phyloP scores from a whole-genome alignment of 2,888 invertebrate genomes.

The Eristalinus aeneus region DNA sequence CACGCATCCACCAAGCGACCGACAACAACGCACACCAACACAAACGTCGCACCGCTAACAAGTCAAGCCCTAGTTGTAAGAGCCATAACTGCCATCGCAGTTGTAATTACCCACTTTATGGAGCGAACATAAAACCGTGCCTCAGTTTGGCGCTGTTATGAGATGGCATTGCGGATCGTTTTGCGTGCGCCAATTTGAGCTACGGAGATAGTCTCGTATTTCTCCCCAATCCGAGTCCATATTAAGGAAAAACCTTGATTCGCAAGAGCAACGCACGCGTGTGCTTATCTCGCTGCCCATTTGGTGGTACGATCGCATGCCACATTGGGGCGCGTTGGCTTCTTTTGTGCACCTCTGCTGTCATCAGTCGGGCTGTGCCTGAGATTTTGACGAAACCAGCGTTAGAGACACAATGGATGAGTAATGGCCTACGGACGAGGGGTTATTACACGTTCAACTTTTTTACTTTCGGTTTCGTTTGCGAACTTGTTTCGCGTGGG shows the following conservation, averaged over 20 bases:
- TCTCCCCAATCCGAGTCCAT: constrained; percentile 22
- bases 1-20: not conserved
- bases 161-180: constrained; percentile 28
- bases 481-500: not conserved
- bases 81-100: not conserved
- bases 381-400: not conserved
- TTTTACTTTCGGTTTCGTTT: not conserved
- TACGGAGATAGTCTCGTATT: constrained; percentile 11
- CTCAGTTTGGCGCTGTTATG: constrained; percentile 15
- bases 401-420: not conserved
- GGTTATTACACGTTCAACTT: not conserved
- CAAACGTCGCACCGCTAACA: not conserved
- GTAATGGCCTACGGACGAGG: not conserved
- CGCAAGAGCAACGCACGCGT: constrained; percentile 15
- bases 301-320: constrained; percentile 7
- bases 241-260: constrained; percentile 42
- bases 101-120: constrained; percentile 23
- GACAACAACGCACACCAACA: not conserved
- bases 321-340: not conserved
- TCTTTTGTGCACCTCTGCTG: not conserved
- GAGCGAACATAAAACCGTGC: constrained; percentile 30
- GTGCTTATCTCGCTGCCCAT: constrained; percentile 19
- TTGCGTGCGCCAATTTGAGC: constrained; percentile 22
- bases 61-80: constrained; percentile 3
- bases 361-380: not conserved